phyloP scores from a whole-genome alignment of 2,797 vertebrate species.

The Stomatorhinus walkeri region DNA sequence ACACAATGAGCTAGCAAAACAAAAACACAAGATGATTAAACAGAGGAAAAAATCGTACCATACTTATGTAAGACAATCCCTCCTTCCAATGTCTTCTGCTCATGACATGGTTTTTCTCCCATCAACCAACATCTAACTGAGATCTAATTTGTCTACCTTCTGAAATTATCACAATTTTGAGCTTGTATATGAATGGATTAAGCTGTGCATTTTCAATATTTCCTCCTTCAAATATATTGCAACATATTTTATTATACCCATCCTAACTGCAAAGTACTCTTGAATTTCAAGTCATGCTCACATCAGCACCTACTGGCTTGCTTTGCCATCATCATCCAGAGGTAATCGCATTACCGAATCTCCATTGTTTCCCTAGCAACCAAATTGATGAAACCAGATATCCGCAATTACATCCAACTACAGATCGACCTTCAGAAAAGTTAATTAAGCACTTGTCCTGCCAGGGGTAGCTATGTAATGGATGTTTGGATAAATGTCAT shows the following conservation, averaged over 20 bases:
- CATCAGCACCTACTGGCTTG: background rate
- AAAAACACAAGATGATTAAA: background rate
- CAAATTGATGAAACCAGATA: conserved; percentile 21
- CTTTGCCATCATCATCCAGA: conserved; percentile 3
- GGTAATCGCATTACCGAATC: conserved; percentile 5
- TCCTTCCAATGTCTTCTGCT: background rate
- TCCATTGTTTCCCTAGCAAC: conserved; percentile 19
- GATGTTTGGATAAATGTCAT: background rate
- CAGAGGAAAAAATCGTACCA: conserved; percentile 24
- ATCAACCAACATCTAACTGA: background rate
- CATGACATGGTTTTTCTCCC: background rate
- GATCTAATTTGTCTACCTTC: background rate
- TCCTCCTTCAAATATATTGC: background rate
- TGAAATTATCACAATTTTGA: background rate
- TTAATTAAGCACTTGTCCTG: background rate
- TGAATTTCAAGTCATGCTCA: background rate
- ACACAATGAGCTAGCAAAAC: background rate
- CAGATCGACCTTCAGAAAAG: conserved; percentile 4
- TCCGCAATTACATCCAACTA: conserved; percentile 13
- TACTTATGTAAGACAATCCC: background rate
- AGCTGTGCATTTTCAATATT: background rate
- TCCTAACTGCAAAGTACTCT: background rate
- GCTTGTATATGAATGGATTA: background rate
- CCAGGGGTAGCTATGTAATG: background rate
- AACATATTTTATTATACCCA: background rate